Base-by-base conservation (phyloP, 2,797 vertebrate genomes). In the Chanos chanos region DNA sequence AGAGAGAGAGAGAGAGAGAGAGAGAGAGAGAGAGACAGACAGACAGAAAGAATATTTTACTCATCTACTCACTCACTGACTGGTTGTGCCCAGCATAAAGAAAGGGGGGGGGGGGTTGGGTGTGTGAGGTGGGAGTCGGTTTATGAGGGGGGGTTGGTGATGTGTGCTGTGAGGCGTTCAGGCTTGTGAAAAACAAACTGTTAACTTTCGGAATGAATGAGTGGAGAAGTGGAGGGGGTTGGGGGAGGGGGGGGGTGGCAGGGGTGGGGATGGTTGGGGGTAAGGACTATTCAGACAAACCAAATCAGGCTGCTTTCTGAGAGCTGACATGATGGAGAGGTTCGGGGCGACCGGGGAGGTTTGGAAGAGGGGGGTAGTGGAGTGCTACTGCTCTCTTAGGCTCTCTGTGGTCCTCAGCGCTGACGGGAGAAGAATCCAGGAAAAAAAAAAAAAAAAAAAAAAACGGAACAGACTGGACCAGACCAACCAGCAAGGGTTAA, bases 151-250 rank as follows among this genome's bases (percentile, higher is more conserved):
- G 45, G 61, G 68, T 12, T 69, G 63, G 67, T 55, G 70, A 10
- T 64, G 61, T 65, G 53, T 56, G 69, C 49, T 33, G 51, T 58
- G 47, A 61, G 71, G 69, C 75, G 76, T 75, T 83, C 75, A 75
- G 80, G 67, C 79, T 77, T 78, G 62, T 77, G 74, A 73, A 78
- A 78, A 75, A 78, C 70, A 82, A 84, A 84, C 81, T 79, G 71
- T 62, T 81, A 81, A 80, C 75, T 79, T 79, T 71, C 62, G 75
- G 69, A 71, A 65, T 66, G 43, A 68, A 70, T n/a, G n/a, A n/a
- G n/a, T n/a, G 53, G 25, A 71, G 69, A 44, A 58, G 65, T 37
- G 77, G 51, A 53, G 70, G 33, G 65, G 28, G 66, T 58, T 62
- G 16, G 60, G 13, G n/a, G 34, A 25, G 21, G n/a, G 49, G 10